Evolutionary conservation across 92 coral and sea anemone genomes (phyloP), one percentile per base, ranked within the genome.

Genomic region (Zoanthus gigantus): DNA sequence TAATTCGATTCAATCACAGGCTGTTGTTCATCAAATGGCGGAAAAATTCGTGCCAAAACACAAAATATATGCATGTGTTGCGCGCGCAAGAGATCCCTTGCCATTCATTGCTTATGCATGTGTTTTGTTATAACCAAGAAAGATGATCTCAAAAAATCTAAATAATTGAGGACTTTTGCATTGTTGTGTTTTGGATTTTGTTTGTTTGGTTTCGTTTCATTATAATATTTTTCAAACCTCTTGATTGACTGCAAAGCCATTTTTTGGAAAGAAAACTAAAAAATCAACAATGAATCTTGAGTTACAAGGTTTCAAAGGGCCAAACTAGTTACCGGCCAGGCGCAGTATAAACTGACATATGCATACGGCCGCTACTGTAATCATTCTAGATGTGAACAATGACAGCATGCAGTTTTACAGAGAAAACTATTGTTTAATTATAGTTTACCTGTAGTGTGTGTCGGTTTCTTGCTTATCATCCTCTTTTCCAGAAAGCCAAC

Each of bases 381-480:
- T 4, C 42, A 37, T 4, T 37, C 42, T 37, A 50, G 8, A 47
- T 47, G 15, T 12, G 12, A 58, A 2, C 28, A 61, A 61, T 9
- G 68, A 61, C 28, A 16, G 68, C 9, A 23, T 61, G 23, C 17
- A 60, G 13, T 14, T 4, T 60, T 60, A 60, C 23, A 15, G 6
- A 60, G 17, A 15, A 15, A 15, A 1, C 15, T 2, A 60, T 15
- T 15, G 0, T 60, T 2, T 11, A 60, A 4, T 14, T 5, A 16
- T 16, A 37, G 7, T 11, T 66, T 44, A 81, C 85, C 85, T 81
- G 85, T 81, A 66, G 14, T 81, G 85, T 6, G 60, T 68, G 7
- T 81, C 85, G 11, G 85, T 81, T 81, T 81, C 85, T 42, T 81
- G 85, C 23, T 81, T 81, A n/a, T 81, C 85, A 6, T 81, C 74